A percentile compares a stretch with the other conserved stretches of the same genome.
phyloP scores from a whole-genome alignment of 2,888 invertebrate genomes.

The Crocallis elinguaria region DNA sequence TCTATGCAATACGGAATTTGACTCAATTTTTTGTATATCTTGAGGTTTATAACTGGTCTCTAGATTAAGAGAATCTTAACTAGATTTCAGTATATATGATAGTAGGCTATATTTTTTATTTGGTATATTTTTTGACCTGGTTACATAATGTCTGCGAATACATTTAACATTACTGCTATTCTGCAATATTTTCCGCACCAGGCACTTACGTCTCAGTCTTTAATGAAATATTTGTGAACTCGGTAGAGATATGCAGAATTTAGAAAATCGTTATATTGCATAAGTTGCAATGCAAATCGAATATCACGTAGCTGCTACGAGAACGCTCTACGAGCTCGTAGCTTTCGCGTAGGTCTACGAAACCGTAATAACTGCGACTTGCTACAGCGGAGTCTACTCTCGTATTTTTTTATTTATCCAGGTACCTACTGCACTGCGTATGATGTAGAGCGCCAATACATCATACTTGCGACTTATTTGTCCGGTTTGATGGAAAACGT shows the following conservation, averaged over 20 bases:
- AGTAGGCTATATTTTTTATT: no score
- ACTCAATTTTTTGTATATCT: no score
- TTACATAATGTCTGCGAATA: no score
- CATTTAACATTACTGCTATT: no score
- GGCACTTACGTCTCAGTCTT: no score
- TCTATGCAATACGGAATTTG: no score
- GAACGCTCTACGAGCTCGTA: constrained; percentile 15
- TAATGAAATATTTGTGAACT: no score
- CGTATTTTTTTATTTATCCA: not conserved
- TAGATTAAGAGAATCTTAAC: no score
- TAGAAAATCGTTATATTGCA: not conserved
- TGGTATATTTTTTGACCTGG: no score
- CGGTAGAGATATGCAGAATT: not conserved
- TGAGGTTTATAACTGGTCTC: no score
- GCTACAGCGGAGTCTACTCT: constrained; percentile 1
- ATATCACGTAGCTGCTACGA: constrained; percentile 21
- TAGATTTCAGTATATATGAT: no score
- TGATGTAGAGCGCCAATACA: constrained; percentile 27
- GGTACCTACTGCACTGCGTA: not conserved
- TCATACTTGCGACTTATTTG: constrained; percentile 41
- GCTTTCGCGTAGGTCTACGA: constrained; percentile 6
- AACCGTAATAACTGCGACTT: not conserved
- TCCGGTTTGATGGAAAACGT: constrained; percentile 36
- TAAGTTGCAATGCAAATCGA: not conserved
- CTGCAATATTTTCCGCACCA: no score